Base-by-base conservation (phyloP, 1,140 invertebrate species). In the Steinernema khuongi region DNA sequence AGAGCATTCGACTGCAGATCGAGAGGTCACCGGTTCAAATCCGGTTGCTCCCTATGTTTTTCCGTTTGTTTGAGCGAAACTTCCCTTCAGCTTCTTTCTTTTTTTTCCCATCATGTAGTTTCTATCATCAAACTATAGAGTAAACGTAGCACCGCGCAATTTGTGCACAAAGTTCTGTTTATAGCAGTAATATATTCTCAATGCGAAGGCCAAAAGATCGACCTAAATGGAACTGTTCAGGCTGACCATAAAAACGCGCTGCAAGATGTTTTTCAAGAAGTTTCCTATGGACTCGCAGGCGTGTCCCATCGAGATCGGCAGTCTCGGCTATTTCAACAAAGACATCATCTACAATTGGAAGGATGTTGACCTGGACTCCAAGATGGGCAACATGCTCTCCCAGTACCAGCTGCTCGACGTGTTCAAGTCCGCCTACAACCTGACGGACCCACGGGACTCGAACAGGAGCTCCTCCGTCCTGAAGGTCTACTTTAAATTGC, bases 211-310 rank as follows among this genome's bases (percentile, higher is more conserved):
- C 36, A 41, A 41, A 41, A 44, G 22, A 70, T 31, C 22, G 28
- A 32, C n/a, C 43, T 74, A 17, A 70, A 4, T 31, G 19, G 18
- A 4, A 28, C 26, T 41, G 44, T 79, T 85, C 86, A 95, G 94
- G 85, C 87, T 98, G 81, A 98, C 95, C 14, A 94, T 98, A 72
- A 94, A 94, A 87, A 94, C 94, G 1, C 93, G 92, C 76, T 98
- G 95, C 87, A 93, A 93, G 1, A 97, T 97, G 94, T 92, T 94
- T 83, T 87, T 98, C 29, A 89, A 92, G 79, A 93, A 93, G 84
- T 97, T 97, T 87, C 95, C 95, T 1, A 96, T 97, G 93, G 95
- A 97, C 87, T 89, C 91, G 28, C 87, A 87, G 75, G 78, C 79
- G 28, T 88, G 87, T 76, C 80, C 85, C 18, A 82, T 88, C 33